Conservation (phyloP, 1,140 invertebrate genomes). For the Gerris buenoi region DNA sequence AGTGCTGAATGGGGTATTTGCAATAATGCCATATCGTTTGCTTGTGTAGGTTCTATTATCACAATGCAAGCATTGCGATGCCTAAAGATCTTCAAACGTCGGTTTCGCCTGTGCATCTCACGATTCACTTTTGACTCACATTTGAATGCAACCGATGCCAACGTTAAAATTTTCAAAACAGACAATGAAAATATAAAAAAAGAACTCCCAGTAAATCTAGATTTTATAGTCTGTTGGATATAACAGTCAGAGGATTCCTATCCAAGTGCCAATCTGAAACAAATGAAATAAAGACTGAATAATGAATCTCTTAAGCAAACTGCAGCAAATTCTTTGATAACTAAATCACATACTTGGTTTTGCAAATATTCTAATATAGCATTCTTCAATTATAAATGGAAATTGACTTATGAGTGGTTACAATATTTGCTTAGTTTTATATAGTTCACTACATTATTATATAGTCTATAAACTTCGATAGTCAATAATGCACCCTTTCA, state of each 20-base stretch:
- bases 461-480: too few relatives aligned
- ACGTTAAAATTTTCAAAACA: not conserved
- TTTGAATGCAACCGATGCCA: not conserved
- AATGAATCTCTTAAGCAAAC: too few relatives aligned
- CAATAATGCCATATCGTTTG: conserved; percentile 20
- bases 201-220: too few relatives aligned
- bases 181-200: not conserved
- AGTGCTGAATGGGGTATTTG: conserved; percentile 22
- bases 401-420: not conserved
- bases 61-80: conserved; percentile 10
- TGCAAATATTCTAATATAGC: too few relatives aligned
- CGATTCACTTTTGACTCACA: not conserved
- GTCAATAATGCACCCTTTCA: too few relatives aligned
- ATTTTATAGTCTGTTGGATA: too few relatives aligned
- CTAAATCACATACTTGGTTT: too few relatives aligned
- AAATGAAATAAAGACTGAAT: too few relatives aligned
- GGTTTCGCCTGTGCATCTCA: conserved; percentile 12
- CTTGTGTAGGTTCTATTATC: conserved; percentile 13
- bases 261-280: not conserved
- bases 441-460: too few relatives aligned
- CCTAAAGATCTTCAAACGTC: conserved; percentile 13
- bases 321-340: too few relatives aligned
- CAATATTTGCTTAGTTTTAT: too few relatives aligned
- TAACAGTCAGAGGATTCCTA: not conserved
- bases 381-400: not conserved